phyloP scores from a whole-genome alignment of 1,140 invertebrate genomes.

The Polypedilum vanderplanki region DNA sequence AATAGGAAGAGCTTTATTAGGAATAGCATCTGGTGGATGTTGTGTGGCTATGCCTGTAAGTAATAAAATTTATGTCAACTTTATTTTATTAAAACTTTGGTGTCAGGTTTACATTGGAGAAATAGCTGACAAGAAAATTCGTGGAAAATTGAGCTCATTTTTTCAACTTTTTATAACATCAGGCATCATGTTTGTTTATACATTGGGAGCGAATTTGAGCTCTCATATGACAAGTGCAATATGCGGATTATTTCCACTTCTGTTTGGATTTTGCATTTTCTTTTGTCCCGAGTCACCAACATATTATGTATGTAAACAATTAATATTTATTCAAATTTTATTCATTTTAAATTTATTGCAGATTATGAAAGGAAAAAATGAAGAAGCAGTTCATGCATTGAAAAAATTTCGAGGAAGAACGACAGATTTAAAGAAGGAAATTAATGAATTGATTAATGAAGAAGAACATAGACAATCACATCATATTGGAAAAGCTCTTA shows the following conservation, averaged over 20 bases:
- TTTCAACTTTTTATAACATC: constrained; percentile 69
- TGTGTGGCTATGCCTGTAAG: constrained; percentile 58
- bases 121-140: constrained; percentile 67
- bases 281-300: constrained; percentile 75
- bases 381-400: constrained; percentile 56
- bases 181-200: constrained; percentile 65
- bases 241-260: constrained; percentile 56
- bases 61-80: neutral
- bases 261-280: constrained; percentile 60
- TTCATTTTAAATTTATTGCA: constrained; percentile 36
- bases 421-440: constrained; percentile 55
- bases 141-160: constrained; percentile 70
- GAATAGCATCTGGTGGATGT: constrained; percentile 59
- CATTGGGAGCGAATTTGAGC: constrained; percentile 52
- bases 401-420: constrained; percentile 56
- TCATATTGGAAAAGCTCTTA: constrained; percentile 48
- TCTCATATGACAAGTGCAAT: constrained; percentile 58
- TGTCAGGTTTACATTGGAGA: constrained; percentile 65
- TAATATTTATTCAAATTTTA: neutral
- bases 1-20: constrained; percentile 61
- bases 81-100: neutral
- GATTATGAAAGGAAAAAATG: constrained; percentile 51
- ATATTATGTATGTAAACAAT: constrained; percentile 41
- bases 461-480: constrained; percentile 50
- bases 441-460: constrained; percentile 53